A percentile compares a stretch with the other conserved stretches of the same genome.
These are phyloP conservation scores for Neuroscelio doddi DNA, from an alignment of 2,888 invertebrate species.

Conservation along the genomic window DNA sequence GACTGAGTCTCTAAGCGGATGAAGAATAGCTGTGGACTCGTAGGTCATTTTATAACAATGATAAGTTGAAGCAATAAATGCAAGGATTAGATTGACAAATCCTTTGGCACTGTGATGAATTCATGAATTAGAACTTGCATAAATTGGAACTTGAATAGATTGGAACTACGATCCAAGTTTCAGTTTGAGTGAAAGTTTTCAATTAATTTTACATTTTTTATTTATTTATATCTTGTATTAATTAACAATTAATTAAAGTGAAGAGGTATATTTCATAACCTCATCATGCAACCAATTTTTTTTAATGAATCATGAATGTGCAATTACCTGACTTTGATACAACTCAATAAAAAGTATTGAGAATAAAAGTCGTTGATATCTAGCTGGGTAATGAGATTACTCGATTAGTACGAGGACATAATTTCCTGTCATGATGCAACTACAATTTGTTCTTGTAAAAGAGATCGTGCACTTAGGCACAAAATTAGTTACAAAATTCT, in stretches of 20 bases:
- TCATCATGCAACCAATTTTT: no score
- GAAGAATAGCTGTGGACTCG: slow-evolving; percentile 22
- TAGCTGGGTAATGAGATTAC: slow-evolving; percentile 28
- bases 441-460: slow-evolving; percentile 41
- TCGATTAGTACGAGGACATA: slow-evolving; percentile 25
- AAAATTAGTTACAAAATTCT: slow-evolving; percentile 14
- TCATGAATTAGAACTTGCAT: background rate
- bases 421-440: slow-evolving; percentile 45
- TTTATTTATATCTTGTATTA: no score
- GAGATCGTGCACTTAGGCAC: slow-evolving; percentile 39
- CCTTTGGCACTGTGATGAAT: slow-evolving; percentile 10
- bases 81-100: slow-evolving; percentile 25
- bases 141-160: slow-evolving; percentile 13
- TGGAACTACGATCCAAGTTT: background rate
- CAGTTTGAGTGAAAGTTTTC: no score
- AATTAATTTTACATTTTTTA: no score
- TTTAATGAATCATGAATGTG: slow-evolving; percentile 9
- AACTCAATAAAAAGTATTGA: slow-evolving; percentile 22
- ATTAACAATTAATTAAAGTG: no score
- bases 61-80: slow-evolving; percentile 30
- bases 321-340: slow-evolving; percentile 5
- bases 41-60: slow-evolving; percentile 19
- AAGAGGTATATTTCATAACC: no score
- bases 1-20: slow-evolving; percentile 19
- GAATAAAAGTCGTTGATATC: slow-evolving; percentile 38